phyloP scores from a whole-genome alignment of 2,888 invertebrate genomes.

The Eupithecia dodoneata region DNA sequence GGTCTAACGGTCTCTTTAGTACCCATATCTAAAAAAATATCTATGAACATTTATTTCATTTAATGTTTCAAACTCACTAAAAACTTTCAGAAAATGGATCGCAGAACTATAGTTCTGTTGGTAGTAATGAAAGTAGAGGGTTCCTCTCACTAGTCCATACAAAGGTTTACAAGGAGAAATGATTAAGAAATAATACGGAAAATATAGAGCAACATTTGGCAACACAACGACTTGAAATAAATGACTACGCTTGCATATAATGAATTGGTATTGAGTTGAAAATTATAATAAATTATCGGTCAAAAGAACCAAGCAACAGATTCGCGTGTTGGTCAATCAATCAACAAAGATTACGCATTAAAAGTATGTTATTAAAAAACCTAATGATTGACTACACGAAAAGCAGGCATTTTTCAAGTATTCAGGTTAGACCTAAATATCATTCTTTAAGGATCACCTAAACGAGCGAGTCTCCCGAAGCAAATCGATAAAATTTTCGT shows the following conservation, averaged over 20 bases:
- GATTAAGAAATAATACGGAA: conserved; percentile 41
- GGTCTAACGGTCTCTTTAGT: too few relatives aligned
- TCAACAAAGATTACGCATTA: background rate
- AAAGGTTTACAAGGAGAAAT: conserved; percentile 50
- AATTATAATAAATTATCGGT: background rate
- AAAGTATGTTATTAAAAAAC: background rate
- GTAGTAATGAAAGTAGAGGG: background rate
- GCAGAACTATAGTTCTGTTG: too few relatives aligned
- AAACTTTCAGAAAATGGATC: background rate
- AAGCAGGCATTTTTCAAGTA: background rate
- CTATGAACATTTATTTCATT: background rate
- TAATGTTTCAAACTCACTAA: background rate
- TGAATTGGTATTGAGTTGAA: background rate
- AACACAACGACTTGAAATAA: background rate
- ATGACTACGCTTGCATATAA: conserved; percentile 2
- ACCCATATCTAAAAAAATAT: too few relatives aligned
- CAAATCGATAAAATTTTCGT: background rate
- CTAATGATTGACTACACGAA: background rate
- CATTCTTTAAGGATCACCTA: background rate
- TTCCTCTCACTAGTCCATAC: background rate
- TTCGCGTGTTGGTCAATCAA: background rate
- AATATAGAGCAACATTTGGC: conserved; percentile 21
- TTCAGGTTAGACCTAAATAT: background rate
- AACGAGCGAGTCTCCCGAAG: background rate
- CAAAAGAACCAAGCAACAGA: background rate